phyloP scores from a whole-genome alignment of 2,797 vertebrate species.

The Pangasius macronema region DNA sequence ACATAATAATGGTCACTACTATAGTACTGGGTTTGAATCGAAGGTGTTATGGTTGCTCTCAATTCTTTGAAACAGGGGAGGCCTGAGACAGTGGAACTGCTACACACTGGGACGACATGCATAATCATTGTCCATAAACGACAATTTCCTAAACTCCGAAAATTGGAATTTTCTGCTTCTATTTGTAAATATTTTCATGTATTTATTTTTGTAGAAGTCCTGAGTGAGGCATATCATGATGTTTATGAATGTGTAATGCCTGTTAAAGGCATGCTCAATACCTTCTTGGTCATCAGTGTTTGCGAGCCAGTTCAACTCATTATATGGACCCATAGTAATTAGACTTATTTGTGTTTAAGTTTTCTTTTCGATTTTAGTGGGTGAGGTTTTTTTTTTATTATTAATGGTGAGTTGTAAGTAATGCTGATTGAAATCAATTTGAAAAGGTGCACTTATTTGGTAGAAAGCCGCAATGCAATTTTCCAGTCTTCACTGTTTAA shows the following conservation, averaged over 20 bases:
- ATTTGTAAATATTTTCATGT: slow-evolving; percentile 50
- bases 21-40: slow-evolving; percentile 13
- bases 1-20: slow-evolving; percentile 7
- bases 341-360: neutral
- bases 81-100: slow-evolving; percentile 5
- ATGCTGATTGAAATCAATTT: neutral
- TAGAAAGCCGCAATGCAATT: neutral
- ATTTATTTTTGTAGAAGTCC: slow-evolving; percentile 56
- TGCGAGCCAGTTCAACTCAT: slow-evolving; percentile 28
- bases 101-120: slow-evolving; percentile 44
- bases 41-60: slow-evolving; percentile 12
- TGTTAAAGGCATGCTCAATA: slow-evolving; percentile 29
- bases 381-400: neutral
- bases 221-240: slow-evolving; percentile 42
- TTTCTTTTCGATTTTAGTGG: neutral
- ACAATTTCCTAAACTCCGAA: slow-evolving; percentile 12
- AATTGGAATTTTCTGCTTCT: slow-evolving; percentile 38
- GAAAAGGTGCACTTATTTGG: neutral
- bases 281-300: slow-evolving; percentile 29
- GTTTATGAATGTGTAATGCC: slow-evolving; percentile 30
- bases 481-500: neutral
- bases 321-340: slow-evolving; percentile 21
- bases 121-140: slow-evolving; percentile 32
- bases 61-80: neutral
- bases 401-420: neutral